Evolutionary conservation across 2,888 invertebrate genomes (phyloP).

Genomic region (Pollenia angustigena): DNA sequence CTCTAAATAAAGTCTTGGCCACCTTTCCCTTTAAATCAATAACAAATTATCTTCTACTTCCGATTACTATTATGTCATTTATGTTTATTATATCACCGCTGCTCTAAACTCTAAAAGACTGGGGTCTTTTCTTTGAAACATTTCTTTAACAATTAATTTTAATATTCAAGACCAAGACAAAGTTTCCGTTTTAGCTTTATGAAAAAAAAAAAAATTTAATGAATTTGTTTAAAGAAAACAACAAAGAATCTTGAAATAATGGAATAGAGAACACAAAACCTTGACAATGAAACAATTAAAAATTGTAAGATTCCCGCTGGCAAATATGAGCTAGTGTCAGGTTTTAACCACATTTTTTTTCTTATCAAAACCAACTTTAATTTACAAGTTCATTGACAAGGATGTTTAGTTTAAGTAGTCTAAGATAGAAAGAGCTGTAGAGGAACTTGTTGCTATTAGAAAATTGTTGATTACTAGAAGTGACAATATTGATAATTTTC

Average conservation of each 20-base stretch:
- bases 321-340: not conserved
- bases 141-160: constrained; percentile 22
- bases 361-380: not conserved
- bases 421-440: not conserved
- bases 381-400: constrained; percentile 57
- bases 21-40: not conserved
- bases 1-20: not conserved
- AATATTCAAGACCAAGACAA: constrained; percentile 52
- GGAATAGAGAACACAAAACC: constrained; percentile 1
- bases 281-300: constrained; percentile 10
- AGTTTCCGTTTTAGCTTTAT: constrained; percentile 59
- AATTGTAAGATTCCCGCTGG: constrained; percentile 17
- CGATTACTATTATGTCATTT: constrained; percentile 51
- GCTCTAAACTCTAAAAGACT: not conserved
- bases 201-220: constrained; percentile 12
- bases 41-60: constrained; percentile 56
- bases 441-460: constrained; percentile 24
- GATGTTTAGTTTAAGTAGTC: constrained; percentile 6
- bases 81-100: constrained; percentile 9
- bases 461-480: not conserved
- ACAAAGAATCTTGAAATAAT: not conserved
- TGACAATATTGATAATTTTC: not conserved
- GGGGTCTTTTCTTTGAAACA: not conserved
- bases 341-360: not conserved
- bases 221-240: not conserved